A percentile compares a stretch with the other conserved stretches of the same genome.
Evolutionary conservation across 2,888 invertebrate genomes (phyloP).

Genomic region (Plagodis dolabraria): DNA sequence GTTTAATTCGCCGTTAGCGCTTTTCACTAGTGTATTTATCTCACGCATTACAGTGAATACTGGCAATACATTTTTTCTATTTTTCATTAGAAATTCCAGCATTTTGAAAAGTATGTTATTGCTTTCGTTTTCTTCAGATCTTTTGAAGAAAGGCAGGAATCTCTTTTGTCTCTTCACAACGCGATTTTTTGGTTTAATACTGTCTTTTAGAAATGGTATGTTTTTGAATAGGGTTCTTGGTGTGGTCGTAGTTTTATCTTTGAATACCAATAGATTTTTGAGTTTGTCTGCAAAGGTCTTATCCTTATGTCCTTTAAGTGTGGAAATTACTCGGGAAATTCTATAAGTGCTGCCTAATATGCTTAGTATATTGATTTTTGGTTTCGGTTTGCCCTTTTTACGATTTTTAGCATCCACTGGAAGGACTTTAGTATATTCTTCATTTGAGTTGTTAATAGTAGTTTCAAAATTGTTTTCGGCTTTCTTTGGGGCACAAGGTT

Average conservation of each 20-base stretch:
- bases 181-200: conserved; percentile 15
- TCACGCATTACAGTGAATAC: conserved; percentile 66
- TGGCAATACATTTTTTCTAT: conserved; percentile 58
- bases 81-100: conserved; percentile 57
- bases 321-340: conserved; percentile 17
- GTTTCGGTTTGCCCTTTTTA: conserved; percentile 1
- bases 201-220: conserved; percentile 7
- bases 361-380: conserved; percentile 15
- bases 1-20: conserved; percentile 60
- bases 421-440: not conserved
- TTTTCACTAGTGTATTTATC: conserved; percentile 66
- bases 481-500: conserved; percentile 18
- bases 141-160: conserved; percentile 55
- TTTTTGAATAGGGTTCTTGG: conserved; percentile 4
- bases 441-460: not conserved
- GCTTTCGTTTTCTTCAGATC: conserved; percentile 43
- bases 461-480: not conserved
- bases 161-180: conserved; percentile 54
- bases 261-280: conserved; percentile 11
- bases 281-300: conserved; percentile 18
- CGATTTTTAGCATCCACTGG: conserved; percentile 4
- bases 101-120: conserved; percentile 59
- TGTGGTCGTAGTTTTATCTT: conserved; percentile 6
- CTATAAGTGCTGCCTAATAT: conserved; percentile 21
- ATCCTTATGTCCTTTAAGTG: conserved; percentile 12